Percentiles rank a stretch among this genome's conserved stretches.
Conservation (phyloP, 2,113 vertebrate genomes). For the Gnathonemus echidnorhynchus region DNA sequence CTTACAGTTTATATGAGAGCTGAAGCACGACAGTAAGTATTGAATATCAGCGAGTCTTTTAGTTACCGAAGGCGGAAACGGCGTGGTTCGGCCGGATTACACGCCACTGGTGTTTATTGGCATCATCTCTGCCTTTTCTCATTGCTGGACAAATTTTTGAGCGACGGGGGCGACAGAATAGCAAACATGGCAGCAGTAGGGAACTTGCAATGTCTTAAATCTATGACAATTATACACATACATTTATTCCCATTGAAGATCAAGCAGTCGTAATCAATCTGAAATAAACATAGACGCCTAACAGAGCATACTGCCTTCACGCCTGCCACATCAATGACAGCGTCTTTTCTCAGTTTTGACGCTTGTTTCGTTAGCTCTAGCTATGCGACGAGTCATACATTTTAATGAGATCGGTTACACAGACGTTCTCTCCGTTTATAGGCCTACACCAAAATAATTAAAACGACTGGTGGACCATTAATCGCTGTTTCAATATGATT, state of each 20-base stretch:
- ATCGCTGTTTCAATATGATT: neutral
- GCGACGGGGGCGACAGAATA: neutral
- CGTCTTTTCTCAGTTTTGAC: neutral
- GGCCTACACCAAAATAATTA: neutral
- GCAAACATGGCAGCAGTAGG: neutral
- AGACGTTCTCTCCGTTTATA: neutral
- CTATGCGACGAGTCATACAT: neutral
- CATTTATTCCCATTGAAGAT: neutral
- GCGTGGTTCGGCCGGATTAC: neutral
- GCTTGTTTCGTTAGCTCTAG: neutral
- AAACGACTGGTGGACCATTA: neutral
- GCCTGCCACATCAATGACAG: neutral
- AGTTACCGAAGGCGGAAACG: neutral
- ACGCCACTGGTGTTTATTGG: neutral
- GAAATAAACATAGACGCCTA: neutral
- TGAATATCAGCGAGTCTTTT: neutral
- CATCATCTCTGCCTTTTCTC: neutral
- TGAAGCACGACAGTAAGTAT: neutral
- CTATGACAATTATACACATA: neutral
- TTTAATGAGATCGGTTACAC: neutral
- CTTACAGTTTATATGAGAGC: neutral
- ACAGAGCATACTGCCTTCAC: neutral
- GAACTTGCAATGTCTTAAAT: neutral
- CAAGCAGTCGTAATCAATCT: neutral
- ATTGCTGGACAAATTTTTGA: neutral